phyloP scores from a whole-genome alignment of 2,113 vertebrate species.

The Pandion haliaetus region DNA sequence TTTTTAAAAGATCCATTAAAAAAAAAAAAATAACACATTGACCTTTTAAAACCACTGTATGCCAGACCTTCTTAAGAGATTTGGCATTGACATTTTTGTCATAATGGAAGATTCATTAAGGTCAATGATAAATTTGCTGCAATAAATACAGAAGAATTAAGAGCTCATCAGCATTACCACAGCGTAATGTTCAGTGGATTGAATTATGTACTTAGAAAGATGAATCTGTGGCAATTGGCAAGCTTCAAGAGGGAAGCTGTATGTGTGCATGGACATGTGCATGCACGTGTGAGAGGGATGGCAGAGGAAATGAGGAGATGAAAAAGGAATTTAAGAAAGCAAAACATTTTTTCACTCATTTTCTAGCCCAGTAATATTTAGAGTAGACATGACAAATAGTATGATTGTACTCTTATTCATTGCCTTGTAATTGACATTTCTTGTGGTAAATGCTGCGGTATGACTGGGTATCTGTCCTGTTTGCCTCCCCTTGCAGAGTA shows the following conservation, averaged over 20 bases:
- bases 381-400: neutral
- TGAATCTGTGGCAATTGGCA: slow-evolving; percentile 64
- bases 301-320: neutral
- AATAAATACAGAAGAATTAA: slow-evolving; percentile 75
- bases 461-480: neutral
- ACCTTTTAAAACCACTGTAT: slow-evolving; percentile 54
- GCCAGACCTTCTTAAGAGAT: slow-evolving; percentile 67
- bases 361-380: neutral
- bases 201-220: slow-evolving; percentile 68
- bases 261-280: neutral
- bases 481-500: neutral
- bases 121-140: slow-evolving; percentile 57
- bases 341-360: neutral
- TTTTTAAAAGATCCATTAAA: slow-evolving; percentile 42
- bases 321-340: neutral
- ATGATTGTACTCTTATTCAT: neutral
- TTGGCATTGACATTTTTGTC: slow-evolving; percentile 54
- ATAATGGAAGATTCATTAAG: slow-evolving; percentile 73
- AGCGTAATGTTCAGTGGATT: slow-evolving; percentile 41
- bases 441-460: neutral
- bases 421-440: neutral
- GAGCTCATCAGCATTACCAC: slow-evolving; percentile 67
- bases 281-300: neutral
- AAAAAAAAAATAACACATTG: neutral
- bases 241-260: slow-evolving; percentile 23